Evolutionary conservation across 1,140 invertebrate genomes (phyloP), one percentile per base, ranked within the genome.

Genomic region (Amphibalanus amphitrite): DNA sequence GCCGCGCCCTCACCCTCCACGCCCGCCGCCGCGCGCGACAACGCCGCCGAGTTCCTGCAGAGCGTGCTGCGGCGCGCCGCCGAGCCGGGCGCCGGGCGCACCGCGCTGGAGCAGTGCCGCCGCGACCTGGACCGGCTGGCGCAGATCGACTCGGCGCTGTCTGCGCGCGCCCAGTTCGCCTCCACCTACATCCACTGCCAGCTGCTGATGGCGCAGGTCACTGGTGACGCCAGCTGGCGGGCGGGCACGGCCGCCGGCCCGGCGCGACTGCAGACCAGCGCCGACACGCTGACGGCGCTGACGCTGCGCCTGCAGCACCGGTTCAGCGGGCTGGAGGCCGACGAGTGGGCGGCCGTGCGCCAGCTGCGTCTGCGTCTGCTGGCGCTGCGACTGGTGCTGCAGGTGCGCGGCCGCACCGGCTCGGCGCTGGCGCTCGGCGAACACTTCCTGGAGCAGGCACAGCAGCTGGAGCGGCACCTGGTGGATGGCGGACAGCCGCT

Each of bases 101-200:
- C 47, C 47, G 47, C 47, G 47, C 47, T 59, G 10, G 47, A 59
- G 17, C 47, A 59, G 47, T 59, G 47, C 20, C 69, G 72, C 65
- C 75, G 79, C 70, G 82, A 83, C 77, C 73, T 83, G 29, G 72
- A 83, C 71, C 76, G 87, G 72, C 78, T 94, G n/a, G 86, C 90
- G n/a, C 87, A 91, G 80, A 90, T 96, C 81, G 93, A 96, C 81
- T 84, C 86, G 28, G 82, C 83, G 28, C 86, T 93, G 77, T 87
- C 89, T 69, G 90, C 92, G 1, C 88, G 91, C 0, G 91, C 92
- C 0, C 87, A 90, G 77, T 95, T 95, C 81, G 88, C 90, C 47
- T 87, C 89, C 38, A 81, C 93, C 29, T 95, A 91, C 75, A 88
- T 95, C 71, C 82, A 78, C 47, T 84, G 82, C 69, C 83, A 80